Evolutionary conservation across 2,113 vertebrate species (phyloP), one percentile per base, ranked within the genome.

Genomic region (Alligator mississippiensis): DNA sequence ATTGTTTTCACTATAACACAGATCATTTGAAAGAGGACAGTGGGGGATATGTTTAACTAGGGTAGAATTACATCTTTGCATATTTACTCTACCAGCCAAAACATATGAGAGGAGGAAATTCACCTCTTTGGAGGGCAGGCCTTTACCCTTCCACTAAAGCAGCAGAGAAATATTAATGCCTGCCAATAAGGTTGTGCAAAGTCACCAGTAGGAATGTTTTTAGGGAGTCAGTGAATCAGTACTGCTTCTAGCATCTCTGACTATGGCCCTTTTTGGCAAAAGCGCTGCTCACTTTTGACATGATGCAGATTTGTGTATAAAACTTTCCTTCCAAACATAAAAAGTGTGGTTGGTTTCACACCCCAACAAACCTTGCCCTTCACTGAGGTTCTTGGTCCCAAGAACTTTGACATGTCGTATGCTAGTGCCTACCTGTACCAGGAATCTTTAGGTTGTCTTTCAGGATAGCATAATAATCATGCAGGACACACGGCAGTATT

Each of bases 1-100:
- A 91, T 93, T 76, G 89, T 93, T 95, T 90, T 82, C 82, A 75
- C 91, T 60, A 93, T 84, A 85, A 90, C 66, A 96, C 85, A 96
- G 70, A 87, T 86, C 72, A 94, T 92, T 82, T 94, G 72, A 89
- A 95, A 93, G 80, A 94, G 62, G 87, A 66, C 83, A 90, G 75
- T n/a, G 66, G 80, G 85, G 78, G 64, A 0, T 12, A 87, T 75
- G 85, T 77, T 89, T 91, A 96, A 82, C 64, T 90, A 93, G 93
- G 82, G 93, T 82, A 57, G 94, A 94, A 95, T 85, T 85, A 82
- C 5, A 2, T 92, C 87, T 1, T 0, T 15, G 34, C 72, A 82
- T 55, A 59, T 72, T 96, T 87, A 87, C 60, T 59, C 38, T 84
- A 90, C 85, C 77, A 88, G 82, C 38, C 76, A 80, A 54, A 18